These are phyloP conservation scores for Athripsodes cinereus DNA, from an alignment of 2,888 invertebrate genomes.

Conservation along the genomic window DNA sequence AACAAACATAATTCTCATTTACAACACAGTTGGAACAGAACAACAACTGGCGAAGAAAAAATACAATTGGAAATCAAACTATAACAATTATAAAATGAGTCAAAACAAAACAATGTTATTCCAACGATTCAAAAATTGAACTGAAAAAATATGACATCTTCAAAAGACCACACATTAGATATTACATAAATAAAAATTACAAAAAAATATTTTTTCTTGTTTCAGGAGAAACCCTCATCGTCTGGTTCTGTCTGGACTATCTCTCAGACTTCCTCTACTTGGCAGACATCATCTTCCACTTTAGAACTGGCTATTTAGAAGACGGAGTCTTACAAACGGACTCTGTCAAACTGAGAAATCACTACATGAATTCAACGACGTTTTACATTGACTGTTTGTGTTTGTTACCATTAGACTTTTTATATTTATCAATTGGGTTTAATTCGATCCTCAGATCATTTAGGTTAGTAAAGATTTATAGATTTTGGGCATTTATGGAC, in stretches of 20 bases:
- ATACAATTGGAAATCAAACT: too few relatives aligned
- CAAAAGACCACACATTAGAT: too few relatives aligned
- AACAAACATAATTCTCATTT: too few relatives aligned
- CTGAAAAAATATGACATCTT: too few relatives aligned
- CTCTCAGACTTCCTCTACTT: slow-evolving; percentile 94
- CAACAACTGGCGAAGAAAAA: too few relatives aligned
- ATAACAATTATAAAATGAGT: too few relatives aligned
- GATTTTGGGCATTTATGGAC: slow-evolving; percentile 98
- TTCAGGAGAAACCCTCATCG: slow-evolving; percentile 75
- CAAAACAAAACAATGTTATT: too few relatives aligned
- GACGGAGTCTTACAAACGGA: slow-evolving; percentile 98
- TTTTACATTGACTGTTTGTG: slow-evolving; percentile 99
- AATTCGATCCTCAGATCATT: slow-evolving; percentile 94
- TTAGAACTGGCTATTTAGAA: slow-evolving; percentile 94
- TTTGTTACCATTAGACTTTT: slow-evolving; percentile 93
- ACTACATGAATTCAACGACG: slow-evolving; percentile 95
- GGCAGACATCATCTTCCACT: slow-evolving; percentile 94
- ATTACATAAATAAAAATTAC: too few relatives aligned
- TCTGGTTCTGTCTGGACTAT: slow-evolving; percentile 97
- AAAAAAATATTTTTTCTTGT: slow-evolving; percentile 38
- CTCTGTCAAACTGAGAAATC: slow-evolving; percentile 84
- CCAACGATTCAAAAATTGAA: too few relatives aligned
- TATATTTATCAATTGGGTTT: slow-evolving; percentile 95
- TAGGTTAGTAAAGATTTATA: slow-evolving; percentile 94
- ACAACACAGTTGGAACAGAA: too few relatives aligned